Evolutionary conservation across 1,140 invertebrate genomes (phyloP).

Genomic region (Sarcophaga bullata): DNA sequence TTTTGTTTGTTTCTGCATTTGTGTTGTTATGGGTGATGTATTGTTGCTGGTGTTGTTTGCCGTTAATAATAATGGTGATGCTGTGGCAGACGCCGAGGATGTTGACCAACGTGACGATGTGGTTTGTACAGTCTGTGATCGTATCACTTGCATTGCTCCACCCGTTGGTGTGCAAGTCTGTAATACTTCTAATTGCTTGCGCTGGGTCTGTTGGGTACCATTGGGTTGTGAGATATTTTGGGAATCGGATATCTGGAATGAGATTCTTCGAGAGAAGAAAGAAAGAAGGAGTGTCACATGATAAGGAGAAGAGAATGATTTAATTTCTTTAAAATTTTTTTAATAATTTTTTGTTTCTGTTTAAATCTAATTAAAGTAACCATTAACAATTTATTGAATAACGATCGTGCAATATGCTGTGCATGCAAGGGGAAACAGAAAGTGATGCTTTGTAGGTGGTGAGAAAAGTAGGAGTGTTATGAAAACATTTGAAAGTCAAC

Average conservation of each 20-base stretch:
- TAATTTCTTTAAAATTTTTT: neutral
- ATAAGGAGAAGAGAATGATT: conserved; percentile 16
- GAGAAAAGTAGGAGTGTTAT: neutral
- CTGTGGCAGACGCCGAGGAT: conserved; percentile 57
- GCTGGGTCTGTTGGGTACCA: conserved; percentile 67
- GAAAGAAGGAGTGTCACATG: conserved; percentile 21
- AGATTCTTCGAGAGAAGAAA: conserved; percentile 41
- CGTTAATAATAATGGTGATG: conserved; percentile 42
- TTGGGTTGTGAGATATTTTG: conserved; percentile 65
- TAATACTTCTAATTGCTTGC: conserved; percentile 69
- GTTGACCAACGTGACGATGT: conserved; percentile 67
- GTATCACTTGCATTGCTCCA: conserved; percentile 68
- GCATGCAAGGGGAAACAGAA: neutral
- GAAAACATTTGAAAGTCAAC: neutral
- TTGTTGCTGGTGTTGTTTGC: conserved; percentile 34
- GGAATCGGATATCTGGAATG: conserved; percentile 64
- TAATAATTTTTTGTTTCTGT: neutral
- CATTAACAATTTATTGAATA: neutral
- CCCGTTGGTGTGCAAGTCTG: conserved; percentile 66
- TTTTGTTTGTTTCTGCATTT: neutral
- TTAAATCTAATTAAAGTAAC: neutral
- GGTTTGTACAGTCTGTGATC: conserved; percentile 67
- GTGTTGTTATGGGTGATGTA: conserved; percentile 41
- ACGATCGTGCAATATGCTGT: neutral
- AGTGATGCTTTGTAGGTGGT: neutral